These are phyloP conservation scores for Leuciscus waleckii DNA, from an alignment of 2,797 vertebrate species.

Conservation along the genomic window DNA sequence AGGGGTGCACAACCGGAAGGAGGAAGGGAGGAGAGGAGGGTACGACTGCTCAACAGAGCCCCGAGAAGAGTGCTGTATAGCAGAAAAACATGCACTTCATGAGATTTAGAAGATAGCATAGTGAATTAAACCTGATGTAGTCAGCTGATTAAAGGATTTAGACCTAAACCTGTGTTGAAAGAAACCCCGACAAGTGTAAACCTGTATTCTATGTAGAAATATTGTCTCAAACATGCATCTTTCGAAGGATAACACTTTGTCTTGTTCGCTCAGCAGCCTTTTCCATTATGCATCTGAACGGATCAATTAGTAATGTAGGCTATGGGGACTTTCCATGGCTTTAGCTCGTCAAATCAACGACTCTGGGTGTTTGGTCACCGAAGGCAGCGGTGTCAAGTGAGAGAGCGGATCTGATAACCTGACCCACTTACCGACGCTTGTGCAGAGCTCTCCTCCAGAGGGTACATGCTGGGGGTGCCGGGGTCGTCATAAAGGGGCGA, in stretches of 20 bases:
- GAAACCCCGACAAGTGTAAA: conserved; percentile 28
- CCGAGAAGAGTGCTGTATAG: conserved; percentile 68
- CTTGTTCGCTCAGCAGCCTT: conserved; percentile 25
- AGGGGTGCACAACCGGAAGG: conserved; percentile 78
- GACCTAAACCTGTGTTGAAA: conserved; percentile 5
- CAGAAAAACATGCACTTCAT: conserved; percentile 1
- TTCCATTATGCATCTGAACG: conserved; percentile 60
- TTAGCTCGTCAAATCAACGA: conserved; percentile 33
- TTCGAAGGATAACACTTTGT: background rate
- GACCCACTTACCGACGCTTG: conserved; percentile 77
- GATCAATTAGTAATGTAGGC: conserved; percentile 61
- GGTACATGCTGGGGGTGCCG: conserved; percentile 79
- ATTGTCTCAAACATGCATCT: background rate
- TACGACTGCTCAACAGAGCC: conserved; percentile 63
- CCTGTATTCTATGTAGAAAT: conserved; percentile 12
- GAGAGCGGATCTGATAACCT: conserved; percentile 70
- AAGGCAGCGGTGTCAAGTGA: conserved; percentile 71
- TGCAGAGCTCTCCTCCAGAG: conserved; percentile 68
- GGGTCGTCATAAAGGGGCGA: conserved; percentile 86
- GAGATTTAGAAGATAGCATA: conserved; percentile 1
- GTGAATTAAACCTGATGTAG: background rate
- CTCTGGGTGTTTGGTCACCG: conserved; percentile 35
- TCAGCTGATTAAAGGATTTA: conserved; percentile 14
- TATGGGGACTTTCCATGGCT: conserved; percentile 43
- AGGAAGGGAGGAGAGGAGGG: conserved; percentile 65